Conservation (phyloP, 2,888 invertebrate genomes). For the Microdon myrmicae region DNA sequence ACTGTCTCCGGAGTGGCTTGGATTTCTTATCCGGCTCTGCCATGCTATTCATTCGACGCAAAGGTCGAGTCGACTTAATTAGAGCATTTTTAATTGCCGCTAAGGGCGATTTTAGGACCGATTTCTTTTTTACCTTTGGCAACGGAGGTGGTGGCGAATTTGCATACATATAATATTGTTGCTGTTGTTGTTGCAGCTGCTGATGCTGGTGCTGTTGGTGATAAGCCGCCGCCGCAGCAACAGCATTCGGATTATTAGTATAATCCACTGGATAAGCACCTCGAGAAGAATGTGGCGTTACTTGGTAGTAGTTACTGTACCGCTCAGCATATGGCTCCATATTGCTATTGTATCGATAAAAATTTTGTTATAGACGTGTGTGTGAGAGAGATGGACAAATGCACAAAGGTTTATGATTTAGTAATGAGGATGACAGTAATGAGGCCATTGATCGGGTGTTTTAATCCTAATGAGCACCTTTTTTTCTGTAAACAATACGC, state of each 20-base stretch:
- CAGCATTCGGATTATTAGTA: too few species aligned
- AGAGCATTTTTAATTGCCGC: conserved; percentile 65
- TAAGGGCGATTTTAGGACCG: conserved; percentile 64
- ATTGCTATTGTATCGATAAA: conserved; percentile 59
- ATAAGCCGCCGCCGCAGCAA: conserved; percentile 36
- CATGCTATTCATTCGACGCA: conserved; percentile 67
- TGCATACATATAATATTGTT: conserved; percentile 59
- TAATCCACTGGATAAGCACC: conserved; percentile 53
- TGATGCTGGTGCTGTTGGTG: conserved; percentile 21
- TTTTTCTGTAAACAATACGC: too few species aligned
- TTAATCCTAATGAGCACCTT: too few species aligned
- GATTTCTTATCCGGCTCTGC: conserved; percentile 62
- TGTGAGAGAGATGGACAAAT: conserved; percentile 19
- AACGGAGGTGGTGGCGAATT: conserved; percentile 60
- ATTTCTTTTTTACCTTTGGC: conserved; percentile 65
- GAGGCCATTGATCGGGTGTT: too few species aligned
- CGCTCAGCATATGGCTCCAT: conserved; percentile 65
- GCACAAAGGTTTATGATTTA: conserved; percentile 4
- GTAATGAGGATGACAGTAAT: not conserved
- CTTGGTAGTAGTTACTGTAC: conserved; percentile 62
- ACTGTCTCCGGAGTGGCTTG: conserved; percentile 62
- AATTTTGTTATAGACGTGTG: conserved; percentile 52
- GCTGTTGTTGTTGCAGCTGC: conserved; percentile 48
- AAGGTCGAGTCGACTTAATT: conserved; percentile 63
- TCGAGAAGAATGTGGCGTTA: conserved; percentile 58